These are phyloP conservation scores for Lochmaea crataegi DNA, from an alignment of 2,888 invertebrate genomes.

Conservation along the genomic window DNA sequence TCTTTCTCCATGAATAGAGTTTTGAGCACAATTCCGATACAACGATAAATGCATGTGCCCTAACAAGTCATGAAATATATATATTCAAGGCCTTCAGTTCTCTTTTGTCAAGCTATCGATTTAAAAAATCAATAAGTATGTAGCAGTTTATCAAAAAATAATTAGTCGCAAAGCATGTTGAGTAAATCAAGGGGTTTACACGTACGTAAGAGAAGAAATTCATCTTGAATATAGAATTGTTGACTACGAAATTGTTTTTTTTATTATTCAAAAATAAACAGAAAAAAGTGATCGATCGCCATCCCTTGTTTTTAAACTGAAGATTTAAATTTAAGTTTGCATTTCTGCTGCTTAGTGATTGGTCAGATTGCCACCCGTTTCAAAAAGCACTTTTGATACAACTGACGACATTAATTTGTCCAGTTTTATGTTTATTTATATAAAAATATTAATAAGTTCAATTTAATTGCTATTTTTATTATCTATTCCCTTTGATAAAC, in stretches of 20 bases:
- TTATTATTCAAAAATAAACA: not conserved
- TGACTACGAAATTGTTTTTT: not conserved
- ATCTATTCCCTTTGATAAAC: no score
- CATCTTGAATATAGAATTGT: no score
- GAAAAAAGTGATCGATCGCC: not conserved
- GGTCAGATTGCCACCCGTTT: no score
- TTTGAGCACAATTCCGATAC: conserved; percentile 18
- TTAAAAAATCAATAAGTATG: conserved; percentile 18
- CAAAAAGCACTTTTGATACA: no score
- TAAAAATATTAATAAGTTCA: no score
- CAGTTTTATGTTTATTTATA: no score
- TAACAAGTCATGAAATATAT: conserved; percentile 12
- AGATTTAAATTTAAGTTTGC: no score
- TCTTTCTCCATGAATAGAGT: conserved; percentile 13
- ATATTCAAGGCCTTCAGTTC: conserved; percentile 22
- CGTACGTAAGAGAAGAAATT: not conserved
- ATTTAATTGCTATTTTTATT: no score
- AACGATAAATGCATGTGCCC: conserved; percentile 14
- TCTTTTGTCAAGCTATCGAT: conserved; percentile 24
- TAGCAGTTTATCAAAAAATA: conserved; percentile 15
- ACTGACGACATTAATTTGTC: no score
- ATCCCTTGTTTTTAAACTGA: no score
- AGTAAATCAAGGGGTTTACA: not conserved
- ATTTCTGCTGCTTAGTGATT: no score
- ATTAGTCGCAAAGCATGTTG: not conserved